A percentile compares a stretch with the other conserved stretches of the same genome.
Evolutionary conservation across 1,140 invertebrate genomes (phyloP).

Genomic region (Tetramorium alpestre): DNA sequence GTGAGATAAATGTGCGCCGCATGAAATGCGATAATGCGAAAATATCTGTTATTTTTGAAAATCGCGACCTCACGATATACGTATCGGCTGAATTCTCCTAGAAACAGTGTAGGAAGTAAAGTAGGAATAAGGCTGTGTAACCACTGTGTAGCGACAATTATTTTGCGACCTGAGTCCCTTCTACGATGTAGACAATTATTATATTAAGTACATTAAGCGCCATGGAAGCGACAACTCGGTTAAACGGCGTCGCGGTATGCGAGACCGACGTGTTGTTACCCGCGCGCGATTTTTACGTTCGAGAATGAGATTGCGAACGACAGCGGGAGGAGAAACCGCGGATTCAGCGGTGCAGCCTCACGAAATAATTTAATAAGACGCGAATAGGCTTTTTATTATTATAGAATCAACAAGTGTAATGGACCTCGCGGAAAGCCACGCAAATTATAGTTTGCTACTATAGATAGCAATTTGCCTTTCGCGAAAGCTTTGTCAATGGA

Average conservation of each 20-base stretch:
- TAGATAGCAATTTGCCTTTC: neutral
- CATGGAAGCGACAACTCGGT: neutral
- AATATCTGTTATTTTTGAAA: constrained; percentile 62
- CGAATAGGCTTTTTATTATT: neutral
- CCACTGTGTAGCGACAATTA: constrained; percentile 11
- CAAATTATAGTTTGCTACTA: neutral
- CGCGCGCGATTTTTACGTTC: constrained; percentile 13
- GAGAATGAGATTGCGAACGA: neutral
- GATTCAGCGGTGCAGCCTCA: neutral
- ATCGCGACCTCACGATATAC: constrained; percentile 10
- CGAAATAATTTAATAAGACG: constrained; percentile 22
- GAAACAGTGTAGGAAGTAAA: neutral
- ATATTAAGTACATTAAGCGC: constrained; percentile 35
- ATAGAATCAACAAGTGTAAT: neutral
- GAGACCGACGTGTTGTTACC: neutral
- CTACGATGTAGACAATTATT: constrained; percentile 24
- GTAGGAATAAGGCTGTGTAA: constrained; percentile 35
- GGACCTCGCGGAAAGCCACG: neutral
- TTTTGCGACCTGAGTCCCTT: constrained; percentile 15
- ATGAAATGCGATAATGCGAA: constrained; percentile 47
- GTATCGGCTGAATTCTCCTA: constrained; percentile 16
- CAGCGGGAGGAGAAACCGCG: neutral
- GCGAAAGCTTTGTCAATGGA: neutral
- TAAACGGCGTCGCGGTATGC: neutral
- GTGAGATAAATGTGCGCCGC: neutral